Conservation (phyloP, 2,888 invertebrate genomes). For the Elmis aenea region DNA sequence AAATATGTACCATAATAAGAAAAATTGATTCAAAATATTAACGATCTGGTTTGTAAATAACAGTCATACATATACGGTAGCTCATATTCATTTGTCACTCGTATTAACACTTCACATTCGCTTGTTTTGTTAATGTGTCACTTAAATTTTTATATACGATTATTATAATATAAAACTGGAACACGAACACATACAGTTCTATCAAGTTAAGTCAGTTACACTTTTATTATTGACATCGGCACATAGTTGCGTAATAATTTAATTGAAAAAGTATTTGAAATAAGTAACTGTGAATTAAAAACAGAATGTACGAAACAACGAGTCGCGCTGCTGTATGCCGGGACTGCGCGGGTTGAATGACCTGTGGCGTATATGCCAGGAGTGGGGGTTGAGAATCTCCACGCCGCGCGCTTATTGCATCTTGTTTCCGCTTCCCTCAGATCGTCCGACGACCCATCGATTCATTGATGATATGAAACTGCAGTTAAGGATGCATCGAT, state of each 20-base stretch:
- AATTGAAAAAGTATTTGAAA: constrained; percentile 33
- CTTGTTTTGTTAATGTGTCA: no score
- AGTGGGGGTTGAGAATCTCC: constrained; percentile 38
- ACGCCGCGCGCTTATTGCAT: constrained; percentile 44
- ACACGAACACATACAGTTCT: no score
- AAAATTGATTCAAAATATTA: no score
- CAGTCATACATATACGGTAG: no score
- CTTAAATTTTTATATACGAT: no score
- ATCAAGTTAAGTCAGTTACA: no score
- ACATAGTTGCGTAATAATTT: constrained; percentile 24
- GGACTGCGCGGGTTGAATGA: constrained; percentile 48
- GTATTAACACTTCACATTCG: no score
- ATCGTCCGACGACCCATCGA: constrained; percentile 28
- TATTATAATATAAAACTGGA: no score
- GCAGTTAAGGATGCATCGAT: no score
- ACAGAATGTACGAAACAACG: constrained; percentile 39
- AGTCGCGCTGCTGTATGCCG: constrained; percentile 42
- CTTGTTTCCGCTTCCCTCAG: constrained; percentile 44
- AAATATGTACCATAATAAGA: no score
- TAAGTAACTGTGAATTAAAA: constrained; percentile 41
- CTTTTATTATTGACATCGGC: constrained; percentile 17
- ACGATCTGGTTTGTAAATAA: no score
- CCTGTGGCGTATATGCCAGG: constrained; percentile 37
- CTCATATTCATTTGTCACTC: no score
- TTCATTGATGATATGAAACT: constrained; percentile 28